Evolutionary conservation across 2,113 vertebrate species (phyloP), one percentile per base, ranked within the genome.

Genomic region (Apodemus sylvaticus): DNA sequence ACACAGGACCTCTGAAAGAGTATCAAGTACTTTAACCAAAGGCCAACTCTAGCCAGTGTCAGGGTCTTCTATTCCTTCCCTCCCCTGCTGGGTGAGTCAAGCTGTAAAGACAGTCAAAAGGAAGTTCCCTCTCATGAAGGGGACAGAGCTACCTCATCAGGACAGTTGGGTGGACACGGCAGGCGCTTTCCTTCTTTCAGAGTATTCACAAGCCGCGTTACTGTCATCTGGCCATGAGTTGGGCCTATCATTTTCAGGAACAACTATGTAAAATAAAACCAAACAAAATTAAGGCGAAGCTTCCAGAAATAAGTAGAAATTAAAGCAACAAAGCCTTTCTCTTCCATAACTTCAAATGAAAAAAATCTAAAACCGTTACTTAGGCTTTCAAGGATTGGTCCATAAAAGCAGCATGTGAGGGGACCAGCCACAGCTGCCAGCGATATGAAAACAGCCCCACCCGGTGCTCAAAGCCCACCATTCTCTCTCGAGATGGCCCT

Each of bases 161-260:
- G 98, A 94, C 99, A 99, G 95, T 64, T 95, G 0, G 98, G 98
- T 0, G 99, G 99, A 29, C 98, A 98, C 0, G 99, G 99, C 98
- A 99, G 90, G 26, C 99, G 98, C 55, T 98, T 99, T 11, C 99
- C 99, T 0, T 99, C 99, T 73, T 99, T 98, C 96, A 99, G 89
- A 79, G 99, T 97, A 0, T 98, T 98, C 94, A 99, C 99, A 92
- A 99, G 97, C 93, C 99, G 98, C 0, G 99, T 99, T 31, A 99
- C 99, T 0, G 99, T 99, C 99, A 99, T 99, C 98, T 99, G 99
- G 51, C 99, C 99, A 0, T 99, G 99, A 14, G 98, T 99, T 58
- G 97, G 98, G 71, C 99, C 99, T 13, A 99, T 99, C 99, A 99
- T 99, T 70, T 99, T 98, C 71, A 99, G 83, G 98, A 99, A 99